Percentiles rank a stretch among this genome's conserved stretches.
Conservation (phyloP, 2,797 vertebrate genomes). For the Liasis olivaceus region DNA sequence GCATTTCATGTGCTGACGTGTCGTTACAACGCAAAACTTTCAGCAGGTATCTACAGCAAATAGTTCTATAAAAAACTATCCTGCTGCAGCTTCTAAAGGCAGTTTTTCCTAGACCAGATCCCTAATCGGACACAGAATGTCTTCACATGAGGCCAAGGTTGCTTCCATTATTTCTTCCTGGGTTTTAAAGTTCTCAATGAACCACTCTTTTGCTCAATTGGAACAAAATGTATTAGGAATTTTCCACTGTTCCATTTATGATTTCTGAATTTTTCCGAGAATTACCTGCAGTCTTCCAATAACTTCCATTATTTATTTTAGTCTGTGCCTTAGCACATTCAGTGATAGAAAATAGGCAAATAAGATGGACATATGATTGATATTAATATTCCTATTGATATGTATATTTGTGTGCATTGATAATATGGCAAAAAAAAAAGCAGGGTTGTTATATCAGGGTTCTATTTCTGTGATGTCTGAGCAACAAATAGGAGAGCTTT, state of each 20-base stretch:
- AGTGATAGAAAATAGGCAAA: background rate
- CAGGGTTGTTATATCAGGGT: background rate
- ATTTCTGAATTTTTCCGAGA: background rate
- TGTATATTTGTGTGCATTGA: background rate
- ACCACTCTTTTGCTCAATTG: background rate
- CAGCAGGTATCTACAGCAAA: slow-evolving; percentile 44
- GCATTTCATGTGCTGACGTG: slow-evolving; percentile 57
- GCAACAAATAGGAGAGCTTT: background rate
- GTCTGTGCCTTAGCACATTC: background rate
- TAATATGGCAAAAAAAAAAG: background rate
- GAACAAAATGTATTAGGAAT: background rate
- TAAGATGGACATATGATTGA: background rate
- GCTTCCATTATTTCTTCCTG: background rate
- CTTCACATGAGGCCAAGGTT: background rate
- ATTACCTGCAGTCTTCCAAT: background rate
- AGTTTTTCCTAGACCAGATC: background rate
- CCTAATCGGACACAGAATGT: background rate
- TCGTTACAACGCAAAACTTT: slow-evolving; percentile 58
- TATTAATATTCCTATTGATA: background rate
- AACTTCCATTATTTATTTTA: background rate
- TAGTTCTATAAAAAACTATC: slow-evolving; percentile 30
- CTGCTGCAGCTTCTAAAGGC: background rate
- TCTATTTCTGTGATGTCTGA: background rate
- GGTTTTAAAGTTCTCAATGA: background rate
- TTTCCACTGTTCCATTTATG: background rate